Evolutionary conservation across 2,113 vertebrate species (phyloP).

Genomic region (Protobothrops flavoviridis): DNA sequence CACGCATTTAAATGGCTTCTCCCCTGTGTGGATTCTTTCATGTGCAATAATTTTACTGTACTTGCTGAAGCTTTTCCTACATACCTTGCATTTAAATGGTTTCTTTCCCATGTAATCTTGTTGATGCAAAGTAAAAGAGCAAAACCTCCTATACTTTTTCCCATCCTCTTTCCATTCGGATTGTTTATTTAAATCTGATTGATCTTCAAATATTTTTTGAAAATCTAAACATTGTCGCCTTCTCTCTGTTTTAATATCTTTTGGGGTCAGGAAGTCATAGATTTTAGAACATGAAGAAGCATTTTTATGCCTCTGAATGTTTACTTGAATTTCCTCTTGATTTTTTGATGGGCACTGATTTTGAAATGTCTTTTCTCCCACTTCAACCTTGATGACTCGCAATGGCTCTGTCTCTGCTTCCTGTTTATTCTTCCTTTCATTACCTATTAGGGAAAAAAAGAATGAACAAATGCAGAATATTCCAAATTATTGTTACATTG

Average conservation of each 20-base stretch:
- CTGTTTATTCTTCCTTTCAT: neutral
- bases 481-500: neutral
- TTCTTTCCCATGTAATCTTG: neutral
- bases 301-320: neutral
- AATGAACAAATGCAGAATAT: neutral
- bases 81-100: neutral
- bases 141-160: neutral
- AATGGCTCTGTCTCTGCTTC: neutral
- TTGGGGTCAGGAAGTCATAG: neutral
- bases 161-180: neutral
- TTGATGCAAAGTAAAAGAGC: neutral
- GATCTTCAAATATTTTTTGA: neutral
- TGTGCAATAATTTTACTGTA: neutral
- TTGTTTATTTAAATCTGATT: neutral
- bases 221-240: neutral
- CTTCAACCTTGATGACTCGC: neutral
- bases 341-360: neutral
- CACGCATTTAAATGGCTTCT: neutral
- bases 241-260: neutral
- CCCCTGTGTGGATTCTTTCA: neutral
- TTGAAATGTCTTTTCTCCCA: neutral
- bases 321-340: neutral
- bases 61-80: neutral
- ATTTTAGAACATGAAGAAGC: neutral
- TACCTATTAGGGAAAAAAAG: neutral